Conservation (phyloP, 1,140 invertebrate genomes). For the Paraescarpia echinospica region DNA sequence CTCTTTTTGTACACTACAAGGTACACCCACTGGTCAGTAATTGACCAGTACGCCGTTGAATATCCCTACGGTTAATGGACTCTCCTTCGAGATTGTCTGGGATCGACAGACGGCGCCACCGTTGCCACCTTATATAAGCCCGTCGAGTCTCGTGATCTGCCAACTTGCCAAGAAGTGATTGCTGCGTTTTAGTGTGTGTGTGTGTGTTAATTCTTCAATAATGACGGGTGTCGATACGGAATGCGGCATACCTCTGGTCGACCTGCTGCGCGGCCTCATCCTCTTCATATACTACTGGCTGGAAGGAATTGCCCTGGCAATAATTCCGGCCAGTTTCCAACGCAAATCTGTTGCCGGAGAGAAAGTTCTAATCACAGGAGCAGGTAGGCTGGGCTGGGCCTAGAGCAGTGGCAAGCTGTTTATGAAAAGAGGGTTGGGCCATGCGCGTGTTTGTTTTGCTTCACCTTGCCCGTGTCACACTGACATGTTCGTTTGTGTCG, state of each 20-base stretch:
- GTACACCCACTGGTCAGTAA: neutral
- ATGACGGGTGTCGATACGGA: neutral
- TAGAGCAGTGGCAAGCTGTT: neutral
- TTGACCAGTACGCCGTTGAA: neutral
- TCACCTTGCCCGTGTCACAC: neutral
- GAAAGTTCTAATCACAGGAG: slow-evolving; percentile 16
- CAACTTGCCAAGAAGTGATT: neutral
- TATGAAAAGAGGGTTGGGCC: neutral
- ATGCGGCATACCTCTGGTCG: neutral
- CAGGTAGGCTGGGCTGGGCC: neutral
- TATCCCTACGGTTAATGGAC: neutral
- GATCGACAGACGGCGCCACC: neutral
- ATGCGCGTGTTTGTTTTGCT: neutral
- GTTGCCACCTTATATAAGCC: neutral
- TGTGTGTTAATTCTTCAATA: neutral
- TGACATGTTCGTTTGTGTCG: neutral
- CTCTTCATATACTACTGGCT: slow-evolving; percentile 15
- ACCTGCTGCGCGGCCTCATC: neutral
- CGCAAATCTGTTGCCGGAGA: neutral
- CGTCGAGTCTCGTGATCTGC: neutral
- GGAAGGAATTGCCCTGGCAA: neutral
- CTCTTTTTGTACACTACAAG: neutral
- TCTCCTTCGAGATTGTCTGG: neutral
- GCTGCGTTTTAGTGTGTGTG: neutral
- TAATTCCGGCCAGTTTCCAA: slow-evolving; percentile 2